phyloP scores from a whole-genome alignment of 2,888 invertebrate species.

The Megastigmus dorsalis region DNA sequence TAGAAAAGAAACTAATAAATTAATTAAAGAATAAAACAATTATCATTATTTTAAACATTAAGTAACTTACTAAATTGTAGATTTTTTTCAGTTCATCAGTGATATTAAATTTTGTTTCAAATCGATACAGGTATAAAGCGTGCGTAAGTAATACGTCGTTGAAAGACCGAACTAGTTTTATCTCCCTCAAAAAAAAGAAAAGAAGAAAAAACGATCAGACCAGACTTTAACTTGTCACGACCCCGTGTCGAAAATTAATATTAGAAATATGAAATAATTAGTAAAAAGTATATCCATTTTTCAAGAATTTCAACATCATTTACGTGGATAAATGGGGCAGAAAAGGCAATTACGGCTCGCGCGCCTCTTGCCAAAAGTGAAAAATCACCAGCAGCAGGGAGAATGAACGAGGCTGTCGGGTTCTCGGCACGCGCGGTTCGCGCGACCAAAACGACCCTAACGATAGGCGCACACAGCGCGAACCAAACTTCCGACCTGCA shows the following conservation, averaged over 20 bases:
- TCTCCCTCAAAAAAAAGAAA: too few species aligned
- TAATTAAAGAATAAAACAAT: too few species aligned
- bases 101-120: too few species aligned
- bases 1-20: too few species aligned
- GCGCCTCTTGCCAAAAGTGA: slow-evolving; percentile 18
- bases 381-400: neutral
- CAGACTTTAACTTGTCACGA: too few species aligned
- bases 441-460: neutral
- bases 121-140: too few species aligned
- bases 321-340: slow-evolving; percentile 38
- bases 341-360: slow-evolving; percentile 19
- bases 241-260: neutral
- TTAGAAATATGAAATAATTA: slow-evolving; percentile 8
- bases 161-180: too few species aligned
- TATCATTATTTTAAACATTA: too few species aligned
- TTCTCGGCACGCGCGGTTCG: neutral
- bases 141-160: too few species aligned
- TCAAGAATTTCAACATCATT: slow-evolving; percentile 39
- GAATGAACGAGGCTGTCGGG: slow-evolving; percentile 41
- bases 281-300: neutral
- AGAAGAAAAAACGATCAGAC: too few species aligned
- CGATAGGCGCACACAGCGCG: neutral
- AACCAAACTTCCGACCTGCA: slow-evolving; percentile 5
- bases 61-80: too few species aligned
- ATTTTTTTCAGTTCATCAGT: too few species aligned